Conservation (phyloP, 2,888 invertebrate species). For the Diogma glabrata region DNA sequence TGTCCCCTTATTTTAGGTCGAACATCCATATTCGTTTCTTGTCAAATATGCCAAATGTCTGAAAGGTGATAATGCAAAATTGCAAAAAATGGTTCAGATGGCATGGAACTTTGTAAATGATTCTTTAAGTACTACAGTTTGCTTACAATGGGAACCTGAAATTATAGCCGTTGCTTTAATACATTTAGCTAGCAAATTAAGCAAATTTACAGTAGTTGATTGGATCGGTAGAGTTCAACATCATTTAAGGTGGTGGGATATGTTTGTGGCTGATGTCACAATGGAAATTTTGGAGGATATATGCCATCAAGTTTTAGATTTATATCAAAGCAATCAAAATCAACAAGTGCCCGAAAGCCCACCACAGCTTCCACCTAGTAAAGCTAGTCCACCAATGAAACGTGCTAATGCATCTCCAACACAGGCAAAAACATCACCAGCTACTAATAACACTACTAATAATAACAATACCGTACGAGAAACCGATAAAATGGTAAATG, state of each 20-base stretch:
- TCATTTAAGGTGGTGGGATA: constrained; percentile 93
- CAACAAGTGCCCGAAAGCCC: constrained; percentile 53
- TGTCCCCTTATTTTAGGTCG: too few relatives aligned
- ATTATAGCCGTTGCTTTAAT: constrained; percentile 94
- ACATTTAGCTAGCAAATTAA: constrained; percentile 91
- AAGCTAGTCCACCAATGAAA: constrained; percentile 24
- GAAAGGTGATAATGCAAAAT: constrained; percentile 84
- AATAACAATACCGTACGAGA: too few relatives aligned
- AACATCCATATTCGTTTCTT: constrained; percentile 91
- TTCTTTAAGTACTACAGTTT: constrained; percentile 90
- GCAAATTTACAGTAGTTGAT: constrained; percentile 88
- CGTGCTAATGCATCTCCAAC: constrained; percentile 17
- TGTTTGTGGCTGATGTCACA: constrained; percentile 90
- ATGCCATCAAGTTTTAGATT: constrained; percentile 86
- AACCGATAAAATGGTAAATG: constrained; percentile 14
- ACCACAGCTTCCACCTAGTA: constrained; percentile 41
- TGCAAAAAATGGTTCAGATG: constrained; percentile 97
- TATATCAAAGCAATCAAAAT: constrained; percentile 64
- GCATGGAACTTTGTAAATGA: constrained; percentile 99
- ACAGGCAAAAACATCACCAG: constrained; percentile 15
- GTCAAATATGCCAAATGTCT: constrained; percentile 88
- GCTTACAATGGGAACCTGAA: constrained; percentile 98
- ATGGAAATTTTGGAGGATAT: constrained; percentile 93
- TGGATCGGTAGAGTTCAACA: constrained; percentile 72
- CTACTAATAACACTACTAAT: not conserved